Evolutionary conservation across 2,113 vertebrate genomes (phyloP), one percentile per base, ranked within the genome.

Genomic region (Tichodroma muraria): DNA sequence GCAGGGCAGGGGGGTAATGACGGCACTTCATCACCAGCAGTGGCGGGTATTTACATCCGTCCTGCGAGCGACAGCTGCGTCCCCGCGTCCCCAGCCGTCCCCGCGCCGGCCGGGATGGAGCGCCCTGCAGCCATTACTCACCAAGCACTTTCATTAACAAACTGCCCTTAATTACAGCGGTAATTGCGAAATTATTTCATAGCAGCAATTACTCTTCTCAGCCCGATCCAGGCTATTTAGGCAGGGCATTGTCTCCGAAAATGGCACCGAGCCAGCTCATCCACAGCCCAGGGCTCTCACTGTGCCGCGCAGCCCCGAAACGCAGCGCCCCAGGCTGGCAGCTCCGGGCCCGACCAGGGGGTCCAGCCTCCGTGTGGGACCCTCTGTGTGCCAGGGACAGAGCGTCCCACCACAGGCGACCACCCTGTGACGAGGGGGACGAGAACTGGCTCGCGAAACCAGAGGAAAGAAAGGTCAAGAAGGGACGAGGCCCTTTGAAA

Each of bases 131-230:
- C 93, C 97, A 97, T 97, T 53, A 81, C 91, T 97, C 98, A 97
- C 97, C 97, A 4, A 85, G 97, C 96, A 11, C 97, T 90, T 95
- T 95, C 98, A 98, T 98, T 98, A 98, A 98, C 97, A 98, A 98
- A 98, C 98, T 96, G 98, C 97, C 98, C 98, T 98, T 98, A 98
- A 98, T 98, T 98, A 98, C 97, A 97, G 97, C 61, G 8, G 69
- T 98, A 98, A 98, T 98, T 97, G 97, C 97, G 77, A 92, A 97
- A 98, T 98, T 97, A 98, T 98, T 97, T 96, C 98, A 96, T 92
- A 93, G 97, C 96, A 31, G 97, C 97, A 97, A 97, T 98, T 97
- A 98, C 60, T 98, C 97, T 97, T 88, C 97, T 57, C 95, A 61
- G 97, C 96, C 91, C 97, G 65, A 97, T 97, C 97, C 97, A 93